Conservation (phyloP, 2,888 invertebrate genomes). For the Cecidostiba fungosa region DNA sequence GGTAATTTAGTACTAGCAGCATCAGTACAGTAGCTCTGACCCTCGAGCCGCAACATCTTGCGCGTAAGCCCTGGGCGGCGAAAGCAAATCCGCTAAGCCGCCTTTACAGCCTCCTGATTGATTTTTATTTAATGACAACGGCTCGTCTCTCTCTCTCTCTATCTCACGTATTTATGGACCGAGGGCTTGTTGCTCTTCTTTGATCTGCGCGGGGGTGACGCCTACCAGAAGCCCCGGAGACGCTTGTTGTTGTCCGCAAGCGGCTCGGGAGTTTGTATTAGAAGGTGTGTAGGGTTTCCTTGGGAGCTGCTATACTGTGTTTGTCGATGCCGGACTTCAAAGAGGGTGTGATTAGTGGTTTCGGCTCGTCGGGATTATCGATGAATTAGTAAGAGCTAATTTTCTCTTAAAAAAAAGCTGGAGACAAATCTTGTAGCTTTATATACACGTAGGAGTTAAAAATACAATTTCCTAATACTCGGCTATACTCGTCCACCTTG, state of each 20-base stretch:
- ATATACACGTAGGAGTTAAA: background rate
- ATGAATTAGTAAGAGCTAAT: background rate
- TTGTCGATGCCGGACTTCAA: slow-evolving; percentile 2
- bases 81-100: slow-evolving; percentile 80
- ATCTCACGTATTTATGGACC: slow-evolving; percentile 76
- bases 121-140: slow-evolving; percentile 81
- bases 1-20: slow-evolving; percentile 60
- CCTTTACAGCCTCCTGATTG: slow-evolving; percentile 80
- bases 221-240: slow-evolving; percentile 23
- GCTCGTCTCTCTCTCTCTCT: slow-evolving; percentile 69
- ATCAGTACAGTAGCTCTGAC: background rate
- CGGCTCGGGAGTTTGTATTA: background rate
- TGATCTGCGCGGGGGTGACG: slow-evolving; percentile 40
- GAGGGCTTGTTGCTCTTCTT: slow-evolving; percentile 66
- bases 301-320: no score
- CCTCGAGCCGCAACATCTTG: slow-evolving; percentile 9
- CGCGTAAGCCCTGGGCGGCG: slow-evolving; percentile 71
- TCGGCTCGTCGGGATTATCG: background rate
- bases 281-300: background rate
- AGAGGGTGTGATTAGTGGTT: background rate
- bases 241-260: slow-evolving; percentile 5
- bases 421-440: background rate
- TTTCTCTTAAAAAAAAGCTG: background rate
- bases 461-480: background rate
- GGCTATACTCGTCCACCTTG: slow-evolving; percentile 30